A percentile compares a stretch with the other conserved stretches of the same genome.
Conservation (phyloP, 2,797 vertebrate species). For the Trichosurus vulpecula region DNA sequence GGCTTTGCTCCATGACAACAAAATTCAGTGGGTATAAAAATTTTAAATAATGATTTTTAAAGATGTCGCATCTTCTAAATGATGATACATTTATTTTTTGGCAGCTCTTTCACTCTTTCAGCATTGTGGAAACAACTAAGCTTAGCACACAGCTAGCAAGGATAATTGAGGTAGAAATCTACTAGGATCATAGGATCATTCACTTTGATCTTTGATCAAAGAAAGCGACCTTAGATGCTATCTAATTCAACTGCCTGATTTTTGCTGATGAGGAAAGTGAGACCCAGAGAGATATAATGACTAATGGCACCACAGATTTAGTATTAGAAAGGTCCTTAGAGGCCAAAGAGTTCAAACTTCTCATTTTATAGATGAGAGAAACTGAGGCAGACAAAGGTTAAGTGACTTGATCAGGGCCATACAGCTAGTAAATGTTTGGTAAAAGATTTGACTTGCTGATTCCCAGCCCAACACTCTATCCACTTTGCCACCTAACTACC, state of each 20-base stretch:
- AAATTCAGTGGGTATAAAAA: background rate
- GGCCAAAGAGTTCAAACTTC: background rate
- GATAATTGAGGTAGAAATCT: background rate
- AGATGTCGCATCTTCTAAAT: background rate
- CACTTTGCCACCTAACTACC: background rate
- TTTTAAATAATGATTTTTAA: background rate
- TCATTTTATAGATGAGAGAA: background rate
- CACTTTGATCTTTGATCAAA: background rate
- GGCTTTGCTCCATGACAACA: background rate
- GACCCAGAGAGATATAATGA: background rate
- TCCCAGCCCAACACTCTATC: background rate
- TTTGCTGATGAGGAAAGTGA: background rate
- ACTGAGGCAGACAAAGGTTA: background rate
- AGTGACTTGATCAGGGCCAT: background rate
- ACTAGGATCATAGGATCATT: background rate
- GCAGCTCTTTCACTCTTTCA: background rate
- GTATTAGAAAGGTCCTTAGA: background rate
- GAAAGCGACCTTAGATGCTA: background rate
- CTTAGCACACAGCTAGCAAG: background rate
- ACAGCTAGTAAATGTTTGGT: background rate
- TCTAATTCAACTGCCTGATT: background rate
- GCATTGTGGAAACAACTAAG: background rate
- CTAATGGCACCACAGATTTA: background rate
- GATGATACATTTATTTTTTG: background rate
- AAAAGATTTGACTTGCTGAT: background rate